Base-by-base conservation (phyloP, 2,888 invertebrate genomes). In the Mongoloraphidia duomilia region DNA sequence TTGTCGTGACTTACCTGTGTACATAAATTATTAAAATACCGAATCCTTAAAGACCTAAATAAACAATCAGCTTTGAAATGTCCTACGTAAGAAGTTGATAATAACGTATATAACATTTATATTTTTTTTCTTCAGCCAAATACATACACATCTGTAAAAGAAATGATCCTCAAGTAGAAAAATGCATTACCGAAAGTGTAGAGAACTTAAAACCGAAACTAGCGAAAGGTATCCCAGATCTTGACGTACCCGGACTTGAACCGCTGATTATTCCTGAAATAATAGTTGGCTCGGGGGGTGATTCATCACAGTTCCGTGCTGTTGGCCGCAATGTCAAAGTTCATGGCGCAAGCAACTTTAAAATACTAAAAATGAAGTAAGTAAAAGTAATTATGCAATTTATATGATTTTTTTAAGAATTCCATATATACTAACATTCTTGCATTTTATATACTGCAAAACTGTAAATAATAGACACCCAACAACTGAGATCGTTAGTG, bases 161-260 rank as follows among this genome's bases (percentile, higher is more conserved):
- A 55, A 70, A 70, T 53, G 79, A 80, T 59, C 79, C 80, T 0
- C 68, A 77, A 44, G 72, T 81, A 49, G 71, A 77, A 58, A 72
- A 70, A 55, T 82, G 82, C 61, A 76, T 81, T 55, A 72, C 71
- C 54, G 74, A 75, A 54, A 74, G 80, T 1, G 74, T 81, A 14
- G 75, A 79, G 47, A 66, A 72, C 46, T 63, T 81, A 3, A 69
- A 76, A 50, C 74, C 72, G 1, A 75, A 76, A 60, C 70, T 82
- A 55, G 68, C 69, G 9, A 64, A 68, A 60, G 82, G 83, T 42
- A 81, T 83, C 49, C 77, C 79, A 1, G 81, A 82, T 63, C 63
- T 82, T 45, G 73, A 75, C n/a, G 80, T 81, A 5, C 82, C 83
- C 0, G 68, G 77, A 0, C 70, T 81, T 34, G 82, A 82, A 56